phyloP scores from a whole-genome alignment of 1,140 invertebrate genomes.

The Philaenus spumarius region DNA sequence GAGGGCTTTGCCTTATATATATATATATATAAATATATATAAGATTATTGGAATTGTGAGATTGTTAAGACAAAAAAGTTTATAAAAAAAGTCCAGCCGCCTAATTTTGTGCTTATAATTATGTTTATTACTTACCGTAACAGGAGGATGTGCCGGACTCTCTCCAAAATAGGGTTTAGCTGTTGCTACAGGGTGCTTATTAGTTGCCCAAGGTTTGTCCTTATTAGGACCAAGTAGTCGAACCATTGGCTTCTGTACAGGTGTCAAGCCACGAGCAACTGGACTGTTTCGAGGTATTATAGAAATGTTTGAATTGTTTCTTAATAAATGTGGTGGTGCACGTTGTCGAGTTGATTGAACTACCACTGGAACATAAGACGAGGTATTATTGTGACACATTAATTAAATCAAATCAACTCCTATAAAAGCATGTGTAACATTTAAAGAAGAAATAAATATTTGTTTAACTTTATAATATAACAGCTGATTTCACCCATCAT shows the following conservation, averaged over 20 bases:
- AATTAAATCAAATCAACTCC: too few relatives aligned
- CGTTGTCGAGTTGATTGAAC: conserved; percentile 13
- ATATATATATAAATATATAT: too few relatives aligned
- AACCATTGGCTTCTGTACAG: not conserved
- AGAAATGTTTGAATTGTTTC: conserved; percentile 18
- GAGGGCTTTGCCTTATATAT: too few relatives aligned
- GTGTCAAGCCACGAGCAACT: not conserved
- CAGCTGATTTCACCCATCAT: too few relatives aligned
- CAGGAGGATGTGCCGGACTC: conserved; percentile 8
- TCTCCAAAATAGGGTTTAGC: conserved; percentile 18
- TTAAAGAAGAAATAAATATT: too few relatives aligned
- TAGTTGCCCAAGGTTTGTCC: not conserved
- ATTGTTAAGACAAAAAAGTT: not conserved
- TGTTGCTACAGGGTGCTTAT: conserved; percentile 15
- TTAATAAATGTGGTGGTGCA: conserved; percentile 1
- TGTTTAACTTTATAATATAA: too few relatives aligned
- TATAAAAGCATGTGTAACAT: too few relatives aligned
- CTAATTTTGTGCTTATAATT: too few relatives aligned
- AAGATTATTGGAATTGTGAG: too few relatives aligned
- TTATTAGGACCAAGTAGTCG: conserved; percentile 9
- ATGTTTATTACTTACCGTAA: conserved; percentile 11
- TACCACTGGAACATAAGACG: not conserved
- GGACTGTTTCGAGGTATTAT: conserved; percentile 10
- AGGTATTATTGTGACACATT: not conserved
- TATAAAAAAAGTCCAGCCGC: not conserved